Evolutionary conservation across 2,888 invertebrate genomes (phyloP).

Genomic region (Orthosia cruda): DNA sequence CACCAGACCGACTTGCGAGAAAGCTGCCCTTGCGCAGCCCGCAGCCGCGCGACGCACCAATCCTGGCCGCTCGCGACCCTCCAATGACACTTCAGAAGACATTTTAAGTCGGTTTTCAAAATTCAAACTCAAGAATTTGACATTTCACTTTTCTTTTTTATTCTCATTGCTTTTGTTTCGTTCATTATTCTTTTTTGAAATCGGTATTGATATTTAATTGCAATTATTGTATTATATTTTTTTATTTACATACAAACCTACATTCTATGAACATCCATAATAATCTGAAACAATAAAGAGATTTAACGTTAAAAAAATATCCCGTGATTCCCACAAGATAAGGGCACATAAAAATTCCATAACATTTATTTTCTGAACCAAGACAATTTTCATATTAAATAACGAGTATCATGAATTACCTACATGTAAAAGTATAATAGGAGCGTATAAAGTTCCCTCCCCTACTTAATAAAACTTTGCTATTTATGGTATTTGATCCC

Average conservation of each 20-base stretch:
- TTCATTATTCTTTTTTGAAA: slow-evolving; percentile 33
- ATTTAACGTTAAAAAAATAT: not conserved
- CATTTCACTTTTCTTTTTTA: slow-evolving; percentile 65
- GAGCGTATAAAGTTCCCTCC: slow-evolving; percentile 44
- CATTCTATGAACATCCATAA: slow-evolving; percentile 50
- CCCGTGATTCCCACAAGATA: not conserved
- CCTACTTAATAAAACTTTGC: slow-evolving; percentile 57
- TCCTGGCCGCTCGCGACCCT: slow-evolving; percentile 85
- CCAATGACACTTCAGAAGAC: slow-evolving; percentile 90
- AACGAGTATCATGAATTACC: slow-evolving; percentile 21
- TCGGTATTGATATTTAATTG: not conserved
- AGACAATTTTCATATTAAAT: slow-evolving; percentile 22
- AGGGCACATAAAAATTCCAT: not conserved
- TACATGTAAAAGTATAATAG: slow-evolving; percentile 39
- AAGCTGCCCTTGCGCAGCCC: slow-evolving; percentile 91
- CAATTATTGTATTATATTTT: not conserved
- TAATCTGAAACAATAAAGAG: slow-evolving; percentile 65
- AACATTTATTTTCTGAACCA: slow-evolving; percentile 9
- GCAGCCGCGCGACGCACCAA: slow-evolving; percentile 79
- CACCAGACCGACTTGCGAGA: slow-evolving; percentile 94
- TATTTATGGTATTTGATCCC: slow-evolving; percentile 65
- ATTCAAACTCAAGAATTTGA: slow-evolving; percentile 59
- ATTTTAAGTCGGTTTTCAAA: slow-evolving; percentile 72
- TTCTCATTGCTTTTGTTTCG: slow-evolving; percentile 57
- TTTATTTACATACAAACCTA: slow-evolving; percentile 22